Evolutionary conservation across 64 coral and sea anemone species (phyloP).

Genomic region (Actinia equina): DNA sequence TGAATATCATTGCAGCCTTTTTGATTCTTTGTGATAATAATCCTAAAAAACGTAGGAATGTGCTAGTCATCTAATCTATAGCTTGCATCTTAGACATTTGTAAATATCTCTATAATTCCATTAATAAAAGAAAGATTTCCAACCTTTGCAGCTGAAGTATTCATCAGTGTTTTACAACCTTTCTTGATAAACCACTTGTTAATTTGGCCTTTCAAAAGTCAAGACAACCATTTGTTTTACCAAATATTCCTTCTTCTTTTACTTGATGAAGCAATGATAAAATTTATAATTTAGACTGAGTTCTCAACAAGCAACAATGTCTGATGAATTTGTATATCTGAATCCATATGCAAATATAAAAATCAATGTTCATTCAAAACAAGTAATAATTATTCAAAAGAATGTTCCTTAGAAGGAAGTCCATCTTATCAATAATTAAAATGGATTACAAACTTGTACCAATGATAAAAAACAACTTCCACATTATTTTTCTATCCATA

Average conservation of each 20-base stretch:
- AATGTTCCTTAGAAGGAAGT: neutral
- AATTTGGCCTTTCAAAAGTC: neutral
- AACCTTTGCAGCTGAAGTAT: neutral
- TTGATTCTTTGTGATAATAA: neutral
- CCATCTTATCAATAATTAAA: neutral
- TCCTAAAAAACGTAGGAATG: neutral
- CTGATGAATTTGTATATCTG: neutral
- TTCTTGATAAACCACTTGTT: neutral
- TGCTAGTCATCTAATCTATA: too few relatives aligned
- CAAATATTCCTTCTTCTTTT: neutral
- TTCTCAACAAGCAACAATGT: neutral
- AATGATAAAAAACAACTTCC: neutral
- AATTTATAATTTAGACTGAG: neutral
- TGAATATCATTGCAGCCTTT: neutral
- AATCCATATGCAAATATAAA: neutral
- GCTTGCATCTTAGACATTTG: too few relatives aligned
- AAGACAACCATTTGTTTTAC: neutral
- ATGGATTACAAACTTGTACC: neutral
- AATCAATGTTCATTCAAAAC: neutral
- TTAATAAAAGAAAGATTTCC: neutral
- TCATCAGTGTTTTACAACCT: neutral
- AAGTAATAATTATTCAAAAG: conserved; percentile 25
- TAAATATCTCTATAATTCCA: neutral
- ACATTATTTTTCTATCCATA: neutral
- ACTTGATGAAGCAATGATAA: neutral